These are phyloP conservation scores for Brachypteracias leptosomus DNA, from an alignment of 2,113 vertebrate species.

Conservation along the genomic window DNA sequence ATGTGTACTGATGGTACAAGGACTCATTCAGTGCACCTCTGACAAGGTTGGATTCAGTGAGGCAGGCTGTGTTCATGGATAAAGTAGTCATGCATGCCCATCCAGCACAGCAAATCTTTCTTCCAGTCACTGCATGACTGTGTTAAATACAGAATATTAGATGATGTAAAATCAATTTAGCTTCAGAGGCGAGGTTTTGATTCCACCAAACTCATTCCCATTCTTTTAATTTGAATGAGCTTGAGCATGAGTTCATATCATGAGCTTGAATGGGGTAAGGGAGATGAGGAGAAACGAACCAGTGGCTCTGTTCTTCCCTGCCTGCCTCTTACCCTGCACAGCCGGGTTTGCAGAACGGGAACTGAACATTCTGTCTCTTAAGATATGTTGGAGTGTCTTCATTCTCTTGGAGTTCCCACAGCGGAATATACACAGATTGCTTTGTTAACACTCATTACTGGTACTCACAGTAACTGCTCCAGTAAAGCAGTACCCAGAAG, in stretches of 20 bases:
- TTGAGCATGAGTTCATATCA: neutral
- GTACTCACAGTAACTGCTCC: constrained; percentile 9
- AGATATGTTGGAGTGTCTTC: neutral
- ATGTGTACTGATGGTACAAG: neutral
- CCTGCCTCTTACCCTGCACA: neutral
- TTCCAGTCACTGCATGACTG: neutral
- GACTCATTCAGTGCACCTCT: neutral
- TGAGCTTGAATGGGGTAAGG: neutral
- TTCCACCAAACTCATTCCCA: neutral
- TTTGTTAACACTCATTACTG: constrained; percentile 23
- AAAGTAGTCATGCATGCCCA: neutral
- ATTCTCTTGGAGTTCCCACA: neutral
- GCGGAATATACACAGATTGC: neutral
- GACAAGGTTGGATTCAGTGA: neutral
- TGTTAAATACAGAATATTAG: neutral
- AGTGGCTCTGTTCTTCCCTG: neutral
- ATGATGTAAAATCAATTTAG: neutral
- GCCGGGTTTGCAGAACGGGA: neutral
- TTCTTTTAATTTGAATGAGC: neutral
- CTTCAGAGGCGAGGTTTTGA: neutral
- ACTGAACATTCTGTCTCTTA: neutral
- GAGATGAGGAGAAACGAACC: neutral
- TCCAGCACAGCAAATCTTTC: neutral
- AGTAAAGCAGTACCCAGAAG: neutral
- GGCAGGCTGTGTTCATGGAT: neutral